These are phyloP conservation scores for Micropoecilia bifurca DNA, from an alignment of 2,797 vertebrate genomes.

Conservation along the genomic window DNA sequence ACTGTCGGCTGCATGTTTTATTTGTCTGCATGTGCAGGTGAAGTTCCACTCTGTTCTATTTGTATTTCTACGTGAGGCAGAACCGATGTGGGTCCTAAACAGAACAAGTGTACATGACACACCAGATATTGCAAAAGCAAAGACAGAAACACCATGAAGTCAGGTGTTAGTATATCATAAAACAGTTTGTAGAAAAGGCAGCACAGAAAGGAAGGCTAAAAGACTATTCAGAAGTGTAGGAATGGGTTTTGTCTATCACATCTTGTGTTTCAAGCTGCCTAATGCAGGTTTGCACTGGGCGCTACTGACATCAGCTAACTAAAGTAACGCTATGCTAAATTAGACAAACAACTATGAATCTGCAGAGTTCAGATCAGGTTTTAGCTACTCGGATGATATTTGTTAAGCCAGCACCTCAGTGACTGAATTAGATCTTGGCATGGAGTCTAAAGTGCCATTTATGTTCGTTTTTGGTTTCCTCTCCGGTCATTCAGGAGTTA, in stretches of 20 bases:
- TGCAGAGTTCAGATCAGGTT: background rate
- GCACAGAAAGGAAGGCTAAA: background rate
- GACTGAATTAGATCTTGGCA: constrained; percentile 8
- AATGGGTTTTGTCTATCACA: background rate
- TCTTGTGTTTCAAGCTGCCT: background rate
- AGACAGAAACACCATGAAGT: background rate
- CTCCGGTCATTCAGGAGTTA: background rate
- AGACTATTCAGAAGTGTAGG: background rate
- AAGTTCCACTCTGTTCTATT: background rate
- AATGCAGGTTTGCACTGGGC: background rate
- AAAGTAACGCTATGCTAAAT: background rate
- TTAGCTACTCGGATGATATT: background rate
- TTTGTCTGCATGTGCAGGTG: background rate
- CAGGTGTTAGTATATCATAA: background rate
- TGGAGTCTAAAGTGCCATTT: constrained; percentile 1
- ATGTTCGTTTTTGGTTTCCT: background rate
- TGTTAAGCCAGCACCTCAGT: background rate
- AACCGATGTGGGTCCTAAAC: background rate
- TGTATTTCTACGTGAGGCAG: background rate
- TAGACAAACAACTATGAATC: background rate
- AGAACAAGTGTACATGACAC: background rate
- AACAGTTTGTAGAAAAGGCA: background rate
- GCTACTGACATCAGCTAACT: background rate
- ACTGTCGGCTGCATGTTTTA: background rate
- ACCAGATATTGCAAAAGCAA: background rate